Base-by-base conservation (phyloP, 2,888 invertebrate species). In the Ophraella communa region DNA sequence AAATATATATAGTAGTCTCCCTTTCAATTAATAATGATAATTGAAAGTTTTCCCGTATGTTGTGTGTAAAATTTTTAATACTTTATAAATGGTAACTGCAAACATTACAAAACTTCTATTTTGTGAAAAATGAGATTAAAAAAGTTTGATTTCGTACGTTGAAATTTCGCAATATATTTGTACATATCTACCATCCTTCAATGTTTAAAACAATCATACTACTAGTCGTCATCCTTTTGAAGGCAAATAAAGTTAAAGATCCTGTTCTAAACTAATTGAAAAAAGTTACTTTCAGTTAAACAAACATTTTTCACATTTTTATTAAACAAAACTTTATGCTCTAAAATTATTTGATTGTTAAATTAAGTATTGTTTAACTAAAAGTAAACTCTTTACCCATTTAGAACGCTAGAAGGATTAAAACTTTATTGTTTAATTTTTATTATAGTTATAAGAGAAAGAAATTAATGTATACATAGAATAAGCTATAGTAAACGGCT, bases 121-220 rank as follows among this genome's bases (percentile, higher is more conserved):
- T 27, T 51, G 4, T n/a, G n/a, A n/a, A n/a, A n/a, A n/a, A n/a
- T n/a, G n/a, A n/a, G n/a, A n/a, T n/a, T n/a, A n/a, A n/a, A n/a
- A 14, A 53, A 53, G 42, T 54, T 54, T 59, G 58, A 54, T 35
- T 24, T 14, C 42, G 51, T 39, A 44, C 51, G 20, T 11, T 11
- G 45, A 27, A 30, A 18, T 56, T 54, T 49, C 53, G 53, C 49
- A 57, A 56, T 42, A 42, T n/a, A n/a, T n/a, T 53, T 62, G 75
- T 76, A 76, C 73, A 76, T 76, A 76, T 71, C 73, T 71, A 71
- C 66, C n/a, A 72, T 66, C 51, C 65, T 70, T 71, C 66, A 71
- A 70, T 74, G 73, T 76, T 72, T 69, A 74, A 72, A 76, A 78
- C 77, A 77, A 77, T 77, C 76, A 74, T 76, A 73, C 62, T 73